Conservation (phyloP, 2,888 invertebrate genomes). For the Mystacides longicornis region DNA sequence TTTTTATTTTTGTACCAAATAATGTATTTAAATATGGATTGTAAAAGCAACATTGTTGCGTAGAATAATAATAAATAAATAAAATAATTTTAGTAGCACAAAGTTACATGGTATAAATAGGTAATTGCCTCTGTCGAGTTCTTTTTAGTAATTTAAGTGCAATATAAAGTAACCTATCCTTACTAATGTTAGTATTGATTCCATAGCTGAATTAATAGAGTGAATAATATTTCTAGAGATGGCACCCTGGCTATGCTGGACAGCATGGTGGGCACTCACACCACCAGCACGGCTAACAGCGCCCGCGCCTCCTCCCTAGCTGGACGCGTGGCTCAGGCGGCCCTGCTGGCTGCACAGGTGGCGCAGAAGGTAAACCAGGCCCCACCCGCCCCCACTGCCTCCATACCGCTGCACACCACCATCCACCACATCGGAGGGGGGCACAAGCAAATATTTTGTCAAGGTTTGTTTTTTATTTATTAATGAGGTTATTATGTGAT, state of each 20-base stretch:
- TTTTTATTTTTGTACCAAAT: too few species aligned
- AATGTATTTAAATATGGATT: too few species aligned
- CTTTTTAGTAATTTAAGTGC: too few species aligned
- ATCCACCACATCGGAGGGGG: not conserved
- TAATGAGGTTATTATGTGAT: too few species aligned
- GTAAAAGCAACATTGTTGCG: too few species aligned
- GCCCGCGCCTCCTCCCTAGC: slow-evolving; percentile 47
- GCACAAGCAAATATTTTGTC: not conserved
- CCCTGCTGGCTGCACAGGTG: slow-evolving; percentile 51
- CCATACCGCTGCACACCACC: not conserved
- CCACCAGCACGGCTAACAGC: slow-evolving; percentile 42
- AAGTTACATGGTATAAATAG: too few species aligned
- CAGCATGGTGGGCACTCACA: slow-evolving; percentile 49
- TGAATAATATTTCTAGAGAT: slow-evolving; percentile 37
- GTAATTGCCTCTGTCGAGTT: too few species aligned
- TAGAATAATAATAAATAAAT: too few species aligned
- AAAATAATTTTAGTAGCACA: too few species aligned
- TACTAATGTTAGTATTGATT: too few species aligned
- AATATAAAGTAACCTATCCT: too few species aligned
- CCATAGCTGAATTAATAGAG: too few species aligned
- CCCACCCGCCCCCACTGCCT: not conserved
- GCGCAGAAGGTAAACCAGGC: slow-evolving; percentile 29
- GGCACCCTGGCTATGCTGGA: slow-evolving; percentile 46
- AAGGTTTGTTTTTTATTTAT: not conserved
- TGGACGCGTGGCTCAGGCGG: slow-evolving; percentile 50